Evolutionary conservation across 92 coral and sea anemone genomes (phyloP), one percentile per base, ranked within the genome.

Genomic region (Galaxea fascicularis): DNA sequence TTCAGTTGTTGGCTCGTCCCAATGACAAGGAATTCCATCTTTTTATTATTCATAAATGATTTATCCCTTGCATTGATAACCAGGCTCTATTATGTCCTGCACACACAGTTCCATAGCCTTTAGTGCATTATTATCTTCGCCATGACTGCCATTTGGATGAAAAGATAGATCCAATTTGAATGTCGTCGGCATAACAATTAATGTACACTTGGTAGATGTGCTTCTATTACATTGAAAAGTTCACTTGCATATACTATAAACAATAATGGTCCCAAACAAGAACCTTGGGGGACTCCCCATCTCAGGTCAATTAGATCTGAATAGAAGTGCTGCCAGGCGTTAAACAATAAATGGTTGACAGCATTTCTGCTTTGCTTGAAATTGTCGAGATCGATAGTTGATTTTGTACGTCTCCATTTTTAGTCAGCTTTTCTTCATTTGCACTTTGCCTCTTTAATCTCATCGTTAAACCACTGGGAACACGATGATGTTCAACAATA

Each of bases 391-490:
- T 66, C 73, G 14, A 44, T 3, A 22, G 25, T 4, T 3, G 12
- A 27, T 41, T 45, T 66, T 0, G 62, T 14, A 1, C n/a, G 41
- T 65, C 85, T 79, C 85, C 81, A 76, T 21, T 76, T 76, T 41
- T 28, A 4, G 69, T 76, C 81, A 56, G 81, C 81, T 76, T 76
- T 76, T 51, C 68, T 76, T 16, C 85, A 16, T 59, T 79, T 29
- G 25, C 75, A 59, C 59, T 79, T 79, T 35, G 85, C 85, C 58
- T 79, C 63, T 20, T 62, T 63, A 29, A 79, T 65, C 58, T 79
- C 53, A 31, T 79, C 74, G 58, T 79, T 79, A 25, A 30, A 79
- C 85, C 85, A 79, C n/a, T n/a, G 29, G 85, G 85, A 41, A 79
- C 85, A 15, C 35, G 76, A 13, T 58, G 76, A 25, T 65, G 41